Evolutionary conservation across 1,140 invertebrate genomes (phyloP).

Genomic region (Chlorops oryzae): DNA sequence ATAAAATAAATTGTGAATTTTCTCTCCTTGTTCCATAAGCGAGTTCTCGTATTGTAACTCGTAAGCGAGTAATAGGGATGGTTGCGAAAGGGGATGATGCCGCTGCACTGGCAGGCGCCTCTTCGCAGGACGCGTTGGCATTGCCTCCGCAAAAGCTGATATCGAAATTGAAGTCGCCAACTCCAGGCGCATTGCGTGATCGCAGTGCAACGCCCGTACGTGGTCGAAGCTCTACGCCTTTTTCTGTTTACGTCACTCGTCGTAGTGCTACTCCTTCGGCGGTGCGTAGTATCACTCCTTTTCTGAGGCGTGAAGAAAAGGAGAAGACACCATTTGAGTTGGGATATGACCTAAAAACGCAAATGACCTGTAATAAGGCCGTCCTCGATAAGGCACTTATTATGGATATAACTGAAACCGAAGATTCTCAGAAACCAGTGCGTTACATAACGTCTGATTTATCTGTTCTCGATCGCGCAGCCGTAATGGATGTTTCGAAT

Average conservation of each 20-base stretch:
- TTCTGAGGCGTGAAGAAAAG: constrained; percentile 44
- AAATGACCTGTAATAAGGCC: constrained; percentile 44
- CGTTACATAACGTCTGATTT: constrained; percentile 47
- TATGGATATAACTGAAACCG: constrained; percentile 45
- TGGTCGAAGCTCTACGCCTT: constrained; percentile 42
- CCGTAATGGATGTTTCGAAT: constrained; percentile 48
- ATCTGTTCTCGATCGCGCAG: constrained; percentile 47
- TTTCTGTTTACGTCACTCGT: constrained; percentile 37
- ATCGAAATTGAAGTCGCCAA: constrained; percentile 44
- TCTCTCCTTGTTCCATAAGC: too few species aligned
- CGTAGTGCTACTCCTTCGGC: constrained; percentile 44
- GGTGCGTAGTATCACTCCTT: constrained; percentile 46
- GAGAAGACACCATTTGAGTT: constrained; percentile 47
- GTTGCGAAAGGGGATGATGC: constrained; percentile 42
- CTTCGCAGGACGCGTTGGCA: constrained; percentile 36
- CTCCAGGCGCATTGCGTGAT: constrained; percentile 40
- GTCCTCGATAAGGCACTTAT: constrained; percentile 45
- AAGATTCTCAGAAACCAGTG: constrained; percentile 40
- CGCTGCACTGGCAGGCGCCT: constrained; percentile 32
- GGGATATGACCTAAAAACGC: constrained; percentile 36
- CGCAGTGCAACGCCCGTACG: constrained; percentile 45
- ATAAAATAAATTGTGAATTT: too few species aligned
- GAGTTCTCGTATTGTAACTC: too few species aligned
- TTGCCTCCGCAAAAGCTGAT: constrained; percentile 39
- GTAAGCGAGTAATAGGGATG: constrained; percentile 28